Evolutionary conservation across 2,797 vertebrate species (phyloP), one percentile per base, ranked within the genome.

Genomic region (Acanthopagrus latus): DNA sequence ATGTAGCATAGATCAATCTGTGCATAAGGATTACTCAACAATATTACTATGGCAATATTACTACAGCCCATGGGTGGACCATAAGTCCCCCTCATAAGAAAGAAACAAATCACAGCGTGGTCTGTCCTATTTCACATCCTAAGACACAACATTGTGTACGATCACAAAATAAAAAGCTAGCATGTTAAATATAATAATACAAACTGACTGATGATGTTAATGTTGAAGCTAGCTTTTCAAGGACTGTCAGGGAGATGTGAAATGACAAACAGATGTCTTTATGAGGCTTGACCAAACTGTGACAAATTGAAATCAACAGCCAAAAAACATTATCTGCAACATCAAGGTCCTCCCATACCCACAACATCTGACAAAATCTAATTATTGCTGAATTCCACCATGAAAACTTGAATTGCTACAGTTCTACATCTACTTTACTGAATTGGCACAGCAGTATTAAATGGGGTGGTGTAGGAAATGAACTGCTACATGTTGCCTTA

Each of bases 1-100:
- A 76, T 71, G 2, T 43, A 50, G 11, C 23, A 50, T 23, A 33
- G n/a, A 82, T 78, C 10, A 52, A 38, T 69, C 20, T 62, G 20
- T 59, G n/a, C 41, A 29, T 41, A 20, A 47, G 63, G 74, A 76
- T 76, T 86, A 80, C 44, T 43, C 17, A 4, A 6, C 27, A 50
- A 50, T 58, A 57, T 55, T 59, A 70, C n/a, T 58, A 25, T 33
- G 21, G 41, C 27, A 50, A 50, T 58, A 57, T 55, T 59, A 70
- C n/a, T 58, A 25, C 33, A n/a, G 41, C 11, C 20, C 51, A 69
- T 29, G 2, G 33, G 27, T 54, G 47, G 13, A 43, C 52, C 13
- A 16, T 11, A 43, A 38, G 7, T 18, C 41, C 9, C 20, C 14
- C 5, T 33, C 3, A 7, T 50, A 51, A 47, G 21, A 46, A 17